Evolutionary conservation across 2,888 invertebrate genomes (phyloP).

Genomic region (Scaptodrosophila latifasciaeformis): DNA sequence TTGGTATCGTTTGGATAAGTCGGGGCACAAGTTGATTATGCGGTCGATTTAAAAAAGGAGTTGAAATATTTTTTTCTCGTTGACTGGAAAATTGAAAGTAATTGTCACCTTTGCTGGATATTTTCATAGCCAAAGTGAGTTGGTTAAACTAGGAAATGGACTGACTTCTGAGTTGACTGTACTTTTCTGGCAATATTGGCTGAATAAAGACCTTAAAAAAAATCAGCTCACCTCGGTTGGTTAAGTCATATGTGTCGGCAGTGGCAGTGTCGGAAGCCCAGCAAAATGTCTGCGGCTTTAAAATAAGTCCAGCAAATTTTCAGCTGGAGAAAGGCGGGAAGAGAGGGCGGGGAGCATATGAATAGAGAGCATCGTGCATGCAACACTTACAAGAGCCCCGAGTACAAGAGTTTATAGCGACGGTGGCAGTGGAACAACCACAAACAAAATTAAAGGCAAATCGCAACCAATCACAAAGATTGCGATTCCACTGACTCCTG

Average conservation of each 20-base stretch:
- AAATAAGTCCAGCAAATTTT: no score
- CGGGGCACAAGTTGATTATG: no score
- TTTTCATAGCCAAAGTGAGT: constrained; percentile 1
- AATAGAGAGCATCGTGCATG: constrained; percentile 47
- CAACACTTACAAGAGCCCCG: constrained; percentile 46
- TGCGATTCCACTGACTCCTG: no score
- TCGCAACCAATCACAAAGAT: constrained; percentile 67
- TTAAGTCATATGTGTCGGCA: no score
- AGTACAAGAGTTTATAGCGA: background rate
- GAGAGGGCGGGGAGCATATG: constrained; percentile 9
- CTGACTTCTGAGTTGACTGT: background rate
- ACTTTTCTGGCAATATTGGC: constrained; percentile 1
- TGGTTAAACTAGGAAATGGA: no score
- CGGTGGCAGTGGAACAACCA: background rate
- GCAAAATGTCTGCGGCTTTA: no score
- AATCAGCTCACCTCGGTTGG: no score
- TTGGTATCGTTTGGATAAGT: no score
- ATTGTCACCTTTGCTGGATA: constrained; percentile 52
- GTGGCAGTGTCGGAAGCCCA: no score
- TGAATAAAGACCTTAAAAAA: no score
- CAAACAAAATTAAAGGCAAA: constrained; percentile 59
- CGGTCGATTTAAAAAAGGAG: no score
- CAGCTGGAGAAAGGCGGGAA: no score
- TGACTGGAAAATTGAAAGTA: constrained; percentile 54
- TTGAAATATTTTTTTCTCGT: background rate